These are phyloP conservation scores for Altica lythri DNA, from an alignment of 2,888 invertebrate species.

Conservation along the genomic window DNA sequence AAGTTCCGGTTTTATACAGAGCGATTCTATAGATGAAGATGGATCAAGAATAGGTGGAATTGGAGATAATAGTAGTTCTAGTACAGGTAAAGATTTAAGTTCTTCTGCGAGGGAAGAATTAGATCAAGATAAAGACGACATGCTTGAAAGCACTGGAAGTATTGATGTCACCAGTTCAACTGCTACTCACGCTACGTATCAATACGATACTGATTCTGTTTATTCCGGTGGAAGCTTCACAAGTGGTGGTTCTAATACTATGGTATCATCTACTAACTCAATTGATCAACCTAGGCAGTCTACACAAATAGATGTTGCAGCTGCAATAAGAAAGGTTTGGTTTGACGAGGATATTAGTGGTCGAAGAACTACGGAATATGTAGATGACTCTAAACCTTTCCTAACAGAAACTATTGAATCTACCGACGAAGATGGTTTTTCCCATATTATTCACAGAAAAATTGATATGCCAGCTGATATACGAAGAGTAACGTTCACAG, in stretches of 20 bases:
- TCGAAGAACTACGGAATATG: constrained; percentile 48
- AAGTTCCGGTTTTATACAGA: constrained; percentile 46
- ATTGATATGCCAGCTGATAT: constrained; percentile 61
- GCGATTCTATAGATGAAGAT: constrained; percentile 60
- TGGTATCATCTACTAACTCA: constrained; percentile 78
- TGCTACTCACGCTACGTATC: constrained; percentile 82
- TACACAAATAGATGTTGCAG: constrained; percentile 57
- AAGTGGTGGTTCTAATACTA: constrained; percentile 81
- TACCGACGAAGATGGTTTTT: constrained; percentile 55
- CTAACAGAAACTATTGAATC: constrained; percentile 60
- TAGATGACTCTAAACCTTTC: constrained; percentile 55
- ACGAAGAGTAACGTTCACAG: constrained; percentile 60
- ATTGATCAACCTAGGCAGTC: constrained; percentile 65
- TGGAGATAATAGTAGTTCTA: constrained; percentile 58
- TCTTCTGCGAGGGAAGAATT: constrained; percentile 54
- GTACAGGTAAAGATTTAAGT: constrained; percentile 59
- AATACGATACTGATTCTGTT: constrained; percentile 81
- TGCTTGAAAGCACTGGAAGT: constrained; percentile 73
- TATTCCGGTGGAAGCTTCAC: constrained; percentile 87
- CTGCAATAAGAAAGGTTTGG: constrained; percentile 57
- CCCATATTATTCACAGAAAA: constrained; percentile 58
- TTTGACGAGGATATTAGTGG: constrained; percentile 56
- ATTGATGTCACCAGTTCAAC: constrained; percentile 79
- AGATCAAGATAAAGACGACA: constrained; percentile 56
- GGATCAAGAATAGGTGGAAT: constrained; percentile 50